phyloP scores from a whole-genome alignment of 2,888 invertebrate genomes.

The Phyllotreta cruciferae region DNA sequence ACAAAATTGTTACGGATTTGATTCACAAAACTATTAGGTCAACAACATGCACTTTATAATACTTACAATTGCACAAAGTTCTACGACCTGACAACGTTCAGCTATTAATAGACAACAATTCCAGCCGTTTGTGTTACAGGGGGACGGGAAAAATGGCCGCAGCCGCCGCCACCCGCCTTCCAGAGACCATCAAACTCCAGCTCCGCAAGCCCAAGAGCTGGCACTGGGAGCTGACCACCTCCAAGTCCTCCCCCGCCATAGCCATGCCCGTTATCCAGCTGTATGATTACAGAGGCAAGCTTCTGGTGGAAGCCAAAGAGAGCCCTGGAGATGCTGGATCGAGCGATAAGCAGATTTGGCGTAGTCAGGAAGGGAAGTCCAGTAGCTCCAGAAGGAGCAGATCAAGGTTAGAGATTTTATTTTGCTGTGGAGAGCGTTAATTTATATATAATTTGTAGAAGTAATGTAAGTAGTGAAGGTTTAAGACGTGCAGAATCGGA shows the following conservation, averaged over 20 bases:
- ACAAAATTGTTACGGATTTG: too few relatives aligned
- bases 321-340: constrained; percentile 59
- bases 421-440: too few relatives aligned
- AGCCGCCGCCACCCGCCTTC: constrained; percentile 37
- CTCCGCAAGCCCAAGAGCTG: constrained; percentile 68
- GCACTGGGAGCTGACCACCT: constrained; percentile 71
- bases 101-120: too few relatives aligned
- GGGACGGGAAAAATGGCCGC: constrained; percentile 38
- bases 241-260: constrained; percentile 68
- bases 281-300: constrained; percentile 68
- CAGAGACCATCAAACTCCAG: constrained; percentile 68
- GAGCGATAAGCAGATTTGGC: constrained; percentile 58
- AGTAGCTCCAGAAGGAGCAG: too few relatives aligned
- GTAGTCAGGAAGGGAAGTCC: constrained; percentile 38
- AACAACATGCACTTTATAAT: too few relatives aligned
- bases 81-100: too few relatives aligned
- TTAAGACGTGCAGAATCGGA: constrained; percentile 52
- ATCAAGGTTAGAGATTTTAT: too few relatives aligned
- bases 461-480: constrained; percentile 41
- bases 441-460: neutral
- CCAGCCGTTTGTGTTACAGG: neutral
- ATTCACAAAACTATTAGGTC: too few relatives aligned
- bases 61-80: too few relatives aligned
- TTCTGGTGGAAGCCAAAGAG: constrained; percentile 66
- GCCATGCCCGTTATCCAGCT: constrained; percentile 69